These are phyloP conservation scores for Coreoperca whiteheadi DNA, from an alignment of 2,113 vertebrate genomes.

Conservation along the genomic window DNA sequence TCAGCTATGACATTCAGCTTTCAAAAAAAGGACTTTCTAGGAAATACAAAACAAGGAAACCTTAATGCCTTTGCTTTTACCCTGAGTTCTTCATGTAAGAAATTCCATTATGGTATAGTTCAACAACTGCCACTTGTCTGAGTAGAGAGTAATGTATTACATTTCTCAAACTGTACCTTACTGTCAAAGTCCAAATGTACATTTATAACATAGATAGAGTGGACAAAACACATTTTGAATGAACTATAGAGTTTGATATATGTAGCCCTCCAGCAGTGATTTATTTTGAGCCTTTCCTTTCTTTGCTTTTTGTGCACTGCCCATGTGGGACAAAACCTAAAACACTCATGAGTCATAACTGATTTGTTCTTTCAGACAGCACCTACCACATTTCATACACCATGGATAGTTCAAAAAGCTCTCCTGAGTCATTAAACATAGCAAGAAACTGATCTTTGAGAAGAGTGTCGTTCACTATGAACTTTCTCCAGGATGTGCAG, in stretches of 20 bases:
- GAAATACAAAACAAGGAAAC: conserved; percentile 40
- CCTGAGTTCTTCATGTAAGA: conserved; percentile 49
- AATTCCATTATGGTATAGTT: conserved; percentile 70
- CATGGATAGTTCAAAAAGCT: conserved; percentile 57
- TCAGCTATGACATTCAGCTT: conserved; percentile 17
- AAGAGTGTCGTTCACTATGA: conserved; percentile 8
- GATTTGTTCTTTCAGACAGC: conserved; percentile 71
- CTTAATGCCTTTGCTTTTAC: conserved; percentile 35
- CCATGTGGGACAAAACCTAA: conserved; percentile 63
- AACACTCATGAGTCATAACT: conserved; percentile 71
- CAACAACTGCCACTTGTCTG: conserved; percentile 67
- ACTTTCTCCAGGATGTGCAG: conserved; percentile 17
- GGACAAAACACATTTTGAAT: conserved; percentile 74
- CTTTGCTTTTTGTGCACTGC: conserved; percentile 58
- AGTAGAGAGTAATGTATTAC: conserved; percentile 65
- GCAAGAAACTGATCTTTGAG: conserved; percentile 51
- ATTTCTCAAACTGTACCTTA: conserved; percentile 68
- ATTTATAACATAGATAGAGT: conserved; percentile 59
- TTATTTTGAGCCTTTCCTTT: conserved; percentile 72
- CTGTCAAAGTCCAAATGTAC: conserved; percentile 71
- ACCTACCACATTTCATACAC: conserved; percentile 61
- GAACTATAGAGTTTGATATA: conserved; percentile 72
- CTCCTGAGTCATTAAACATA: conserved; percentile 61
- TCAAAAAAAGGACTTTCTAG: conserved; percentile 28
- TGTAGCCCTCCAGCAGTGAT: conserved; percentile 70